phyloP scores from a whole-genome alignment of 2,113 vertebrate genomes.

The Solenodon paradoxus region DNA sequence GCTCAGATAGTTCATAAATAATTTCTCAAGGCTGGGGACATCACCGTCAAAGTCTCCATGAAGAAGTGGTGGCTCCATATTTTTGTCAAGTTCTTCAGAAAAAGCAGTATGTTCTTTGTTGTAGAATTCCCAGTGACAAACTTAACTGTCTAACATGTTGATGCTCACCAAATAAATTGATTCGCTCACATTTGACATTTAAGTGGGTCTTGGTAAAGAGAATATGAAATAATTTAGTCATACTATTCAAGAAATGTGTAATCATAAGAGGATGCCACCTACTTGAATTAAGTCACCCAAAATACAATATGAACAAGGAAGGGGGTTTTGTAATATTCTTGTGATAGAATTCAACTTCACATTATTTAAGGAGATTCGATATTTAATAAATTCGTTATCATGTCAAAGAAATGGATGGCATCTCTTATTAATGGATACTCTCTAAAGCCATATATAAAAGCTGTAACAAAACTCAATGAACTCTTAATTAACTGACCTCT shows the following conservation, averaged over 20 bases:
- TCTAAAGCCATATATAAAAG: neutral
- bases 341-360: neutral
- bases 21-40: neutral
- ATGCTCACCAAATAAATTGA: neutral
- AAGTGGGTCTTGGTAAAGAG: neutral
- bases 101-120: neutral
- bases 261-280: neutral
- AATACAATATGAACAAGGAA: neutral
- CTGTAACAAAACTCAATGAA: neutral
- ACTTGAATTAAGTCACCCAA: neutral
- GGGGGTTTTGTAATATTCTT: neutral
- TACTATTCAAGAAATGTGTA: neutral
- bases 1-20: neutral
- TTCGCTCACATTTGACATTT: neutral
- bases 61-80: neutral
- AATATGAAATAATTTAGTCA: neutral
- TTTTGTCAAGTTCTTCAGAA: neutral
- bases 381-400: neutral
- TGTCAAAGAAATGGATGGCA: neutral
- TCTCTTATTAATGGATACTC: neutral
- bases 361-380: neutral
- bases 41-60: neutral
- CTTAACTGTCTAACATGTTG: neutral
- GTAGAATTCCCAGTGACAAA: neutral
- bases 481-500: slow-evolving; percentile 39